phyloP scores from a whole-genome alignment of 2,888 invertebrate species.

The Drosophila merina region DNA sequence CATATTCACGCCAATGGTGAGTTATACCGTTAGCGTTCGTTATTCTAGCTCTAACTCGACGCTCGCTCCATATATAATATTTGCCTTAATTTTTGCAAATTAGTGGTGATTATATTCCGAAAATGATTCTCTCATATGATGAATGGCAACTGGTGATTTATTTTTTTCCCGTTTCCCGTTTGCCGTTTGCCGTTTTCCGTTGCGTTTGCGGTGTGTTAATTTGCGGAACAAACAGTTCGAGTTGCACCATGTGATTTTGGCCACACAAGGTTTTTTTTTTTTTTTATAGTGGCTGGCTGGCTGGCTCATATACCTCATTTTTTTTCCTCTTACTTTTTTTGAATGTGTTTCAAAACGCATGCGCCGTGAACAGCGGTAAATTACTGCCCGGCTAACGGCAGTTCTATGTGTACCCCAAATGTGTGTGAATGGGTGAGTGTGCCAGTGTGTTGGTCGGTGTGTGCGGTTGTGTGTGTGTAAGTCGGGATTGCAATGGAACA shows the following conservation, averaged over 20 bases:
- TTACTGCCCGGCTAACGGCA: constrained; percentile 29
- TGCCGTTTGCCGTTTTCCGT: background rate
- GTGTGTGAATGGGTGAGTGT: constrained; percentile 19
- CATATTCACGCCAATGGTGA: constrained; percentile 84
- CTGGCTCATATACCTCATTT: background rate
- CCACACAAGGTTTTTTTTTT: background rate
- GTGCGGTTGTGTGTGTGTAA: constrained; percentile 18
- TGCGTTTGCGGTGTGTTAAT: constrained; percentile 26
- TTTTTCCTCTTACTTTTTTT: constrained; percentile 12
- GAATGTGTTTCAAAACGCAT: constrained; percentile 31
- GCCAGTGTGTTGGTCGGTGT: constrained; percentile 11
- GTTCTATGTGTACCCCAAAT: constrained; percentile 12
- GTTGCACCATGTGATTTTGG: constrained; percentile 35
- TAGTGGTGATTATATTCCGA: constrained; percentile 29
- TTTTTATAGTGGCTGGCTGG: constrained; percentile 9
- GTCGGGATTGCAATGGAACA: constrained; percentile 34
- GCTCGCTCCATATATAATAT: background rate
- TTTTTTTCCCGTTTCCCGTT: background rate
- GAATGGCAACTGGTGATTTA: background rate
- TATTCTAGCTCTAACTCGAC: background rate
- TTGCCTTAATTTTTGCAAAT: constrained; percentile 24
- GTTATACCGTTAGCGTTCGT: constrained; percentile 46
- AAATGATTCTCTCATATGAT: constrained; percentile 14
- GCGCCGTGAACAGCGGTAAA: constrained; percentile 21
- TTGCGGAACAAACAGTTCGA: constrained; percentile 26